These are phyloP conservation scores for Agriopis aurantiaria DNA, from an alignment of 2,888 invertebrate genomes.

Conservation along the genomic window DNA sequence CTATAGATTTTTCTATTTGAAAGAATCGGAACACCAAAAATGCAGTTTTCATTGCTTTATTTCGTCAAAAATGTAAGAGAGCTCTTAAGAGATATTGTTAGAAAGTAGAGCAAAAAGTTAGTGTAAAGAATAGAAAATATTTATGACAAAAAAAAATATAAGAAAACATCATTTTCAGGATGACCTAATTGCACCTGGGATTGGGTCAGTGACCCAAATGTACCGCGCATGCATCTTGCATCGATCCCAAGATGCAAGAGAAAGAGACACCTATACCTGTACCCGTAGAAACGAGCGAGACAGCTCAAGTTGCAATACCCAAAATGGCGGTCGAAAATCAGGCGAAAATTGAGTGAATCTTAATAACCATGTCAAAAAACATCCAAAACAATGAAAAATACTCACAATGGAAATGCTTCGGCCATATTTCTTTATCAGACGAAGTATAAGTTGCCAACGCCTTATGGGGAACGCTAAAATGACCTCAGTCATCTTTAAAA, in stretches of 20 bases:
- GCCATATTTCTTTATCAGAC: not conserved
- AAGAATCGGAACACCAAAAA: too few relatives aligned
- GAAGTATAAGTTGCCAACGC: not conserved
- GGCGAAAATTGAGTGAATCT: slow-evolving; percentile 3
- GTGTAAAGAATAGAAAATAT: too few relatives aligned
- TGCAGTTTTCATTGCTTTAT: too few relatives aligned
- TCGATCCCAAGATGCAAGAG: slow-evolving; percentile 51
- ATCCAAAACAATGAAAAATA: not conserved
- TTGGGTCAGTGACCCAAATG: slow-evolving; percentile 26
- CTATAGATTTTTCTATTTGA: too few relatives aligned
- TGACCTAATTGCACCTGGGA: slow-evolving; percentile 17
- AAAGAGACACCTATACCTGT: slow-evolving; percentile 3
- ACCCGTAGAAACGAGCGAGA: slow-evolving; percentile 1
- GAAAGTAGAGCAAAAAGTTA: too few relatives aligned
- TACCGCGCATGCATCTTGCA: slow-evolving; percentile 56
- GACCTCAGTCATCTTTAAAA: not conserved
- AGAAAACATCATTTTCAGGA: not conserved
- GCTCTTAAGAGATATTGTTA: too few relatives aligned
- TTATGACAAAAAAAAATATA: too few relatives aligned
- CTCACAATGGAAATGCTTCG: not conserved
- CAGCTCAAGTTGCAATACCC: not conserved
- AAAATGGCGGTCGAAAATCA: slow-evolving; percentile 12
- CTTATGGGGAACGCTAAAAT: not conserved
- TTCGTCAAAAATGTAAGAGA: too few relatives aligned
- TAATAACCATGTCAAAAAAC: not conserved